Evolutionary conservation across 1,140 invertebrate genomes (phyloP).

Genomic region (Conus betulinus): DNA sequence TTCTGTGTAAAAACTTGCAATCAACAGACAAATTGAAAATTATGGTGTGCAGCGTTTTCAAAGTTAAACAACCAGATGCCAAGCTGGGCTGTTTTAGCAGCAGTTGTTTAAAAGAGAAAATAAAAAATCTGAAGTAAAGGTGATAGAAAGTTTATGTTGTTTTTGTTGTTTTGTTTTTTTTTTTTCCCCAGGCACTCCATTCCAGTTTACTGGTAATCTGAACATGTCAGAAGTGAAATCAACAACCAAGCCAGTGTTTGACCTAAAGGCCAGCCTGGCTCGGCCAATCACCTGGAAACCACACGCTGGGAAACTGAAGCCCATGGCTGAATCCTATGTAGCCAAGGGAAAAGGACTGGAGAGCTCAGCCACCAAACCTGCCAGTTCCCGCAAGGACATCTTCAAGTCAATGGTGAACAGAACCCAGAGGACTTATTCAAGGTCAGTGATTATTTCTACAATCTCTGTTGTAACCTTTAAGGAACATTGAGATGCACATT

Average conservation of each 20-base stretch:
- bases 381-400: background rate
- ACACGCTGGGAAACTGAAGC: slow-evolving; percentile 69
- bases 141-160: background rate
- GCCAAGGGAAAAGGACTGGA: background rate
- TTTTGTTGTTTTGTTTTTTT: slow-evolving; percentile 22
- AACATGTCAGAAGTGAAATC: slow-evolving; percentile 45
- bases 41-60: too few species aligned
- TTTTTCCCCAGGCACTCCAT: slow-evolving; percentile 63
- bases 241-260: slow-evolving; percentile 61
- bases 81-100: too few species aligned
- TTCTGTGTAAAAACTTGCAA: too few species aligned
- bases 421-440: background rate
- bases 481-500: too few species aligned
- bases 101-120: too few species aligned
- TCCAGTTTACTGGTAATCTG: slow-evolving; percentile 60
- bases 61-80: too few species aligned
- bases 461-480: too few species aligned
- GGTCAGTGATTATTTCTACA: background rate
- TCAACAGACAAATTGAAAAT: too few species aligned
- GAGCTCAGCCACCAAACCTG: background rate
- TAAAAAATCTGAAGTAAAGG: background rate
- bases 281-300: slow-evolving; percentile 69
- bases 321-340: slow-evolving; percentile 39
- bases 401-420: slow-evolving; percentile 37
- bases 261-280: slow-evolving; percentile 70